phyloP scores from a whole-genome alignment of 2,797 vertebrate species.

The Loris lydekkerianus region DNA sequence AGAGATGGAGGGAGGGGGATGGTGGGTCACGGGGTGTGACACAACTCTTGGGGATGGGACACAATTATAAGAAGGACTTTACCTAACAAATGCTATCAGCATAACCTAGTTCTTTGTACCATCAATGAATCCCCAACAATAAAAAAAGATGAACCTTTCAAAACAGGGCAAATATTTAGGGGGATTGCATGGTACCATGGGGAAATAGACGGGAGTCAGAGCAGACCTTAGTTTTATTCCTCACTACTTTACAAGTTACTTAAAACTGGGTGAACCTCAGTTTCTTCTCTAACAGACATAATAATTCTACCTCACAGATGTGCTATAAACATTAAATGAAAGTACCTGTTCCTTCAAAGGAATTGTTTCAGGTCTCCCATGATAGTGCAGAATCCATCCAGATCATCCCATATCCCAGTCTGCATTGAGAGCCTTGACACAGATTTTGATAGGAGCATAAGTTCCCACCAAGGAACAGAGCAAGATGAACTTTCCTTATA shows the following conservation, averaged over 20 bases:
- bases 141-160: not conserved
- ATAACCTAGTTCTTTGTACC: too few species aligned
- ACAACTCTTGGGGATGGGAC: too few species aligned
- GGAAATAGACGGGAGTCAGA: not conserved
- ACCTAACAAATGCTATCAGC: too few species aligned
- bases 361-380: not conserved
- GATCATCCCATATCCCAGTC: not conserved
- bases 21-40: too few species aligned
- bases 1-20: too few species aligned
- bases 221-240: constrained; percentile 18
- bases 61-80: too few species aligned
- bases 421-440: not conserved
- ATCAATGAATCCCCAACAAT: not conserved
- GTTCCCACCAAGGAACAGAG: not conserved
- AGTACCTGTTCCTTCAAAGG: not conserved
- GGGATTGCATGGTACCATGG: not conserved
- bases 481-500: not conserved
- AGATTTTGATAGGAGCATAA: not conserved
- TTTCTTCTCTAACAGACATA: not conserved
- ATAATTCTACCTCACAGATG: not conserved
- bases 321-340: not conserved
- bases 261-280: not conserved
- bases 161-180: not conserved
- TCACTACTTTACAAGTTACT: not conserved
- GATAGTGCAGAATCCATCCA: not conserved